Conservation (phyloP, 2,797 vertebrate genomes). For the Galagoides demidoff region DNA sequence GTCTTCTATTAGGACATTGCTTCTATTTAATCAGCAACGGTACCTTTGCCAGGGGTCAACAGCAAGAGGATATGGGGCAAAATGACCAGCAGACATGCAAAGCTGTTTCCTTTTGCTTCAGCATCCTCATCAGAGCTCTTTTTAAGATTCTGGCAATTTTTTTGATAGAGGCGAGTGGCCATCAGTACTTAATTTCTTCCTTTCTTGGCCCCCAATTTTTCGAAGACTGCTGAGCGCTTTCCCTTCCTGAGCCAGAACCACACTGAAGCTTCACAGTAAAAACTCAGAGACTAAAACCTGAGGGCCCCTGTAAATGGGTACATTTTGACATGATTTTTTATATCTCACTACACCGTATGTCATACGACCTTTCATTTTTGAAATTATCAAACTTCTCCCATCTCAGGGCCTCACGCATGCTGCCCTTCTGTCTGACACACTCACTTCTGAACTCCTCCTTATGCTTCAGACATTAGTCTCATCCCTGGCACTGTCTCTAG, state of each 20-base stretch:
- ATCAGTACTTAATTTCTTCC: background rate
- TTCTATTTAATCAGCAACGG: background rate
- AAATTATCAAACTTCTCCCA: background rate
- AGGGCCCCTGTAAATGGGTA: background rate
- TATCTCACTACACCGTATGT: background rate
- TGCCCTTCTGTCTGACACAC: background rate
- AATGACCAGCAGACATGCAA: background rate
- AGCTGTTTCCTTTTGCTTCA: background rate
- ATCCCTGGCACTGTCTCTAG: background rate
- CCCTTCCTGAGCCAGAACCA: background rate
- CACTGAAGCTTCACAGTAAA: background rate
- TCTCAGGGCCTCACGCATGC: background rate
- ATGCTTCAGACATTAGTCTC: background rate
- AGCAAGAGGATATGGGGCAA: background rate
- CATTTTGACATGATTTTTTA: background rate
- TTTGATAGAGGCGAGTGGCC: background rate
- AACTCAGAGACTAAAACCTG: background rate
- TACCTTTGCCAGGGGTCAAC: background rate
- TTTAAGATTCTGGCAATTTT: background rate
- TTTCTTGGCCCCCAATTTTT: background rate
- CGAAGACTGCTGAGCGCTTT: background rate
- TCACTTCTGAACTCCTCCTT: background rate
- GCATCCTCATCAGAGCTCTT: background rate
- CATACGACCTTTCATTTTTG: background rate
- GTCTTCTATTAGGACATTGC: background rate